Percentiles rank a stretch among this genome's conserved stretches.
phyloP scores from a whole-genome alignment of 2,113 vertebrate genomes.

The Sapayoa aenigma region DNA sequence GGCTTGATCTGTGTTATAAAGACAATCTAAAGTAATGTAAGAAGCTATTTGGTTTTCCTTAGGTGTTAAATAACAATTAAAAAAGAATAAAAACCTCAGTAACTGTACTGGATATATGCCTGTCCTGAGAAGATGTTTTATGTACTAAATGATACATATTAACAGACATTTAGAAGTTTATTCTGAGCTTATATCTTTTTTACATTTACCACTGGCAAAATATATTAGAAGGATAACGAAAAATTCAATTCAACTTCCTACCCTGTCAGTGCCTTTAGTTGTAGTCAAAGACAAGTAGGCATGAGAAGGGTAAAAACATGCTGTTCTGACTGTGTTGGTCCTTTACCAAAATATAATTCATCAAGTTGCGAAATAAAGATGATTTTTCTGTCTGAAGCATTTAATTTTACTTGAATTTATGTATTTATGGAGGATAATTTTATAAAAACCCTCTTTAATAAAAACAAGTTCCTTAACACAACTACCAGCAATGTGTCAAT shows the following conservation, averaged over 20 bases:
- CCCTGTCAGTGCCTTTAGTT: not conserved
- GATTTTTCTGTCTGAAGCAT: not conserved
- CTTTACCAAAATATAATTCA: not conserved
- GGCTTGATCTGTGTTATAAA: not conserved
- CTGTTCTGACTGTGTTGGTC: not conserved
- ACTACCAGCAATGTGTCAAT: not conserved
- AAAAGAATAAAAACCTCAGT: not conserved
- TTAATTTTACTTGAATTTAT: conserved; percentile 28
- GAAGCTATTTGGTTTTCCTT: not conserved
- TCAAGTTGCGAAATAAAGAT: not conserved
- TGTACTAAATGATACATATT: not conserved
- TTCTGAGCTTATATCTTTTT: not conserved
- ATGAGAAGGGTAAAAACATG: not conserved
- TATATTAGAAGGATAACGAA: not conserved
- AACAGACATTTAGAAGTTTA: not conserved
- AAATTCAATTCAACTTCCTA: not conserved
- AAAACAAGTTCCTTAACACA: conserved; percentile 15
- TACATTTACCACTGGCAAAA: not conserved
- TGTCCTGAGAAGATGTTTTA: not conserved
- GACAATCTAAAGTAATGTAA: not conserved
- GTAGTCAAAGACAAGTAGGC: not conserved
- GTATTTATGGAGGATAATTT: conserved; percentile 12
- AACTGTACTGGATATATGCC: not conserved
- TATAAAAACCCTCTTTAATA: not conserved
- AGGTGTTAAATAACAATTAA: not conserved